Conservation (phyloP, 2,888 invertebrate species). For the Scaptomyza tumidula region DNA sequence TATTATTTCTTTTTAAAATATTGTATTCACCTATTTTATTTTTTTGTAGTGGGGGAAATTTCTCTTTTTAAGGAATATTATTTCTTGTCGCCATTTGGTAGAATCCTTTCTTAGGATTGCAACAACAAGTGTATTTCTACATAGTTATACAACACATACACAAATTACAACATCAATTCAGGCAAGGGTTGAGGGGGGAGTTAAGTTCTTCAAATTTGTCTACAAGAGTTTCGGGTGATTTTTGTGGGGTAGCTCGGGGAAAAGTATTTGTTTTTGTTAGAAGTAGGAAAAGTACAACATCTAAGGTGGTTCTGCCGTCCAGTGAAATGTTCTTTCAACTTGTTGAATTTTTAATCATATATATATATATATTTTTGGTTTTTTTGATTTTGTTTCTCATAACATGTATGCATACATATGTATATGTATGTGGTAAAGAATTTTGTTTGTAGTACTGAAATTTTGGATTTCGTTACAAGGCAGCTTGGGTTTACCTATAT, state of each 20-base stretch:
- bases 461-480: conserved; percentile 74
- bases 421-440: conserved; percentile 30
- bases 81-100: conserved; percentile 19
- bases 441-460: conserved; percentile 48
- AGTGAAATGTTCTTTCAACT: conserved; percentile 78
- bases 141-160: conserved; percentile 30
- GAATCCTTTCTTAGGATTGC: not conserved
- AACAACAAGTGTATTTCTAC: conserved; percentile 37
- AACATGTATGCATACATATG: conserved; percentile 50
- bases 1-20: conserved; percentile 44
- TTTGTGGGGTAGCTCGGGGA: conserved; percentile 31
- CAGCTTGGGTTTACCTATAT: conserved; percentile 68
- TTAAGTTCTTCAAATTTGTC: conserved; percentile 33
- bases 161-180: conserved; percentile 70
- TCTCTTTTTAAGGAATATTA: not conserved
- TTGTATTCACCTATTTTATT: conserved; percentile 56
- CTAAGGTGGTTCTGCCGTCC: conserved; percentile 84
- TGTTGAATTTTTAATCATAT: conserved; percentile 29
- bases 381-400: conserved; percentile 44
- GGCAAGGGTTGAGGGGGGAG: conserved; percentile 16
- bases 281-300: conserved; percentile 82
- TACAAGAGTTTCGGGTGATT: conserved; percentile 16
- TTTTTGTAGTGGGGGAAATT: not conserved
- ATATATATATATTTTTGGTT: conserved; percentile 26
- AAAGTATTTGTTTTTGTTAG: conserved; percentile 32